Percentiles rank a stretch among this genome's conserved stretches.
Evolutionary conservation across 2,113 vertebrate species (phyloP).

Genomic region (Protobothrops flavoviridis): DNA sequence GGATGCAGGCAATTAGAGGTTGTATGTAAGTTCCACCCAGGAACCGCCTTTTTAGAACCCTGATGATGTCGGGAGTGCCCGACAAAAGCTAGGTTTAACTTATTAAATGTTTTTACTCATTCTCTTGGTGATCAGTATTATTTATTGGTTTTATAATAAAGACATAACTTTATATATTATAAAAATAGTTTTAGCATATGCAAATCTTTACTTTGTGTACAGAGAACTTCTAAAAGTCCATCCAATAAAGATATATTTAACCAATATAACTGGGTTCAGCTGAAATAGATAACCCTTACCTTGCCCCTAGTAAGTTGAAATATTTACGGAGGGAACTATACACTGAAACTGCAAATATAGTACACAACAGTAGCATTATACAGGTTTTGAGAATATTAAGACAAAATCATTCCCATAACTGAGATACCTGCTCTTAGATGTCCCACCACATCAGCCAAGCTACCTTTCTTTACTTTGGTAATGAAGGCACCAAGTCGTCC

Average conservation of each 20-base stretch:
- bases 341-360: neutral
- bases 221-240: neutral
- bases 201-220: neutral
- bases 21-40: too few species aligned
- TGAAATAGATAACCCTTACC: neutral
- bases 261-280: neutral
- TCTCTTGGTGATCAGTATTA: too few species aligned
- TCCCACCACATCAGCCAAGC: constrained; percentile 94
- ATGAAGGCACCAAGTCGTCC: constrained; percentile 98
- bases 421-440: constrained; percentile 93
- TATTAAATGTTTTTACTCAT: too few species aligned
- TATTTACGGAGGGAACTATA: neutral
- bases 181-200: neutral
- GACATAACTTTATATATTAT: neutral
- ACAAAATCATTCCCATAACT: neutral
- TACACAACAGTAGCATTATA: neutral
- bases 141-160: too few species aligned
- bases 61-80: too few species aligned
- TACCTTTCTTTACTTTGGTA: constrained; percentile 99
- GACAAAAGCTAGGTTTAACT: too few species aligned
- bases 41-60: too few species aligned
- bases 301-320: neutral
- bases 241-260: neutral
- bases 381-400: neutral
- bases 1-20: too few species aligned